phyloP scores from a whole-genome alignment of 2,888 invertebrate species.

The Calephelis perditalis region DNA sequence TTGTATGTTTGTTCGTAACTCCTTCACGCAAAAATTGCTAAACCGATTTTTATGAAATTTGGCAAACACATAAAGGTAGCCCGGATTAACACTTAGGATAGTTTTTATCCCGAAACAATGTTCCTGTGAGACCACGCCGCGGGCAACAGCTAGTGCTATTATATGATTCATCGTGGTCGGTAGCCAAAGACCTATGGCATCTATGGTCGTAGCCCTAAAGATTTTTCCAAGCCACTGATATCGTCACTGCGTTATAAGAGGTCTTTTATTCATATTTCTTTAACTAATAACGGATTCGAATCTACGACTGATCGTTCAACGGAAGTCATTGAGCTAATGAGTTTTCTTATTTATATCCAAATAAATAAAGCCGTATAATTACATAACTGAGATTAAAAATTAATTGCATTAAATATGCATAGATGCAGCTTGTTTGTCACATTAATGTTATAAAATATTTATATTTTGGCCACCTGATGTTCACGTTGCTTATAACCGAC shows the following conservation, averaged over 20 bases:
- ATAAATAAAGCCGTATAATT: neutral
- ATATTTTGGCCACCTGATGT: neutral
- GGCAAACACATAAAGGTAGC: no score
- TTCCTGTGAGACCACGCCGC: no score
- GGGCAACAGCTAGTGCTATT: no score
- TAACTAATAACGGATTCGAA: neutral
- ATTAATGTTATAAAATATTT: neutral
- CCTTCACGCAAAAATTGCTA: no score
- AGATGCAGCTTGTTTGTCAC: neutral
- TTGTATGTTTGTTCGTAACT: no score
- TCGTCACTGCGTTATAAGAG: neutral
- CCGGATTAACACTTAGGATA: no score
- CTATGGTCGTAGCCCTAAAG: no score
- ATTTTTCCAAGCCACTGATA: no score
- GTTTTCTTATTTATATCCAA: neutral
- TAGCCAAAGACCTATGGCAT: no score
- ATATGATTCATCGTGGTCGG: no score
- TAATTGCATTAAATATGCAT: slow-evolving; percentile 10
- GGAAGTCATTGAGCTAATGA: neutral
- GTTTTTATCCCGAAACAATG: no score
- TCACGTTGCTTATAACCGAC: neutral
- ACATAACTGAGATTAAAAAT: slow-evolving; percentile 3
- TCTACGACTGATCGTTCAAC: neutral
- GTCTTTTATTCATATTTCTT: neutral
- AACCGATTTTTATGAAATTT: no score